These are phyloP conservation scores for Pelecanoides urinatrix DNA, from an alignment of 2,113 vertebrate species.

Conservation along the genomic window DNA sequence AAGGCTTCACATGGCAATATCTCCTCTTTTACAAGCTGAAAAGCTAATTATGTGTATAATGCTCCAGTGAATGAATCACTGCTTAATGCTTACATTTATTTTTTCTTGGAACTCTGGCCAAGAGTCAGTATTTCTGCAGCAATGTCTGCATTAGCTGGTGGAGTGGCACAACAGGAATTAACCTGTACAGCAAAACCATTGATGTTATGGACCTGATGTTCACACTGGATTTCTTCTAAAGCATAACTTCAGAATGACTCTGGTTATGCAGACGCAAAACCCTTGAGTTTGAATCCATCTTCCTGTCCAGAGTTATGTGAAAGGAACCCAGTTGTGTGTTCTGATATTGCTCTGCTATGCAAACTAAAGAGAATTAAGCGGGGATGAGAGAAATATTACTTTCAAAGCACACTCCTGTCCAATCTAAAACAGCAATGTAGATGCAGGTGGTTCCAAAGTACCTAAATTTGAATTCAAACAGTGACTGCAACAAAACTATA, in stretches of 20 bases:
- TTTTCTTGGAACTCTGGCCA: background rate
- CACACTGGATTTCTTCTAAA: background rate
- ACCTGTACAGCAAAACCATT: background rate
- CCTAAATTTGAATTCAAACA: background rate
- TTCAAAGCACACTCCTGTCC: background rate
- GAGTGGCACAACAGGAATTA: background rate
- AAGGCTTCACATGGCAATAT: background rate
- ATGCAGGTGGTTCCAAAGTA: background rate
- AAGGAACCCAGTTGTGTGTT: background rate
- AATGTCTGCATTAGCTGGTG: background rate
- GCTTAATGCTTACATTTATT: background rate
- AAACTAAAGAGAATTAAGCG: background rate
- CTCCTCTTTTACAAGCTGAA: background rate
- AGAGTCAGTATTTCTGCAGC: background rate
- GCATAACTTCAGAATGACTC: background rate
- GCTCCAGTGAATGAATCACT: background rate
- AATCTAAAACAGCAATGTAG: background rate
- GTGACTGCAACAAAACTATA: background rate
- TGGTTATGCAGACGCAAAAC: background rate
- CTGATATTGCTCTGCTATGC: rapidly evolving
- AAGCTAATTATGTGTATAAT: background rate
- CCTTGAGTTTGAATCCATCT: background rate
- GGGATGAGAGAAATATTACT: background rate
- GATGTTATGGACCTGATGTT: background rate
- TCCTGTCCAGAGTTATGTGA: background rate